phyloP scores from a whole-genome alignment of 2,888 invertebrate species.

The Dicycla oo region DNA sequence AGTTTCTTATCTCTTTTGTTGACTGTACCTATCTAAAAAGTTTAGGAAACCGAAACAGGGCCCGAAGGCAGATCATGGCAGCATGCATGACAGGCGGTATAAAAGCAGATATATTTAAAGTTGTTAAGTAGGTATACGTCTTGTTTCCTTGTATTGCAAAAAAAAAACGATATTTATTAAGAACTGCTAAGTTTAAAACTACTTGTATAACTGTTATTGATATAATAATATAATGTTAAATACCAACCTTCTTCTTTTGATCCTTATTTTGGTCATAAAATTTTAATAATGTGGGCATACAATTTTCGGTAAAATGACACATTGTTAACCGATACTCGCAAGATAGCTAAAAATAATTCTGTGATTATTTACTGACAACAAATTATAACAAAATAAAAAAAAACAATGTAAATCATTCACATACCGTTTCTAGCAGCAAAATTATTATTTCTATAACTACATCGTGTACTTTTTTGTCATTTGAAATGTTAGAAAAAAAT shows the following conservation, averaged over 20 bases:
- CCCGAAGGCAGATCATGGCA: not conserved
- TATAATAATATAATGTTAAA: not conserved
- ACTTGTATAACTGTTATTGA: not conserved
- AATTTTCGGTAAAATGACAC: conserved; percentile 89
- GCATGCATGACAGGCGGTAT: not conserved
- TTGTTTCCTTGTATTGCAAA: not conserved
- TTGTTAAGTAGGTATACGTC: not conserved
- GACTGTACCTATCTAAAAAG: not conserved
- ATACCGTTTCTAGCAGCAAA: conserved; percentile 80
- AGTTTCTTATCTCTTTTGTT: not conserved
- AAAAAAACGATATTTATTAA: not conserved
- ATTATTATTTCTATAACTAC: conserved; percentile 80
- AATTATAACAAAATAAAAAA: not conserved
- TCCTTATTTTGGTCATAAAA: conserved; percentile 85
- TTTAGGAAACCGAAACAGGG: not conserved
- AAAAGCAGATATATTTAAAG: not conserved
- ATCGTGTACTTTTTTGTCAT: conserved; percentile 85
- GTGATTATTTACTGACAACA: conserved; percentile 9
- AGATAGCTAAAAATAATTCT: conserved; percentile 80
- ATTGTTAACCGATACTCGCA: conserved; percentile 87
- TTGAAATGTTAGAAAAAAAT: conserved; percentile 74
- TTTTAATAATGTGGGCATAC: conserved; percentile 82
- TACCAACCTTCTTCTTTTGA: conserved; percentile 83
- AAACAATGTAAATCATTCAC: not conserved
- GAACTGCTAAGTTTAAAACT: not conserved